phyloP scores from a whole-genome alignment of 2,888 invertebrate genomes.

The Monochamus alternatus region DNA sequence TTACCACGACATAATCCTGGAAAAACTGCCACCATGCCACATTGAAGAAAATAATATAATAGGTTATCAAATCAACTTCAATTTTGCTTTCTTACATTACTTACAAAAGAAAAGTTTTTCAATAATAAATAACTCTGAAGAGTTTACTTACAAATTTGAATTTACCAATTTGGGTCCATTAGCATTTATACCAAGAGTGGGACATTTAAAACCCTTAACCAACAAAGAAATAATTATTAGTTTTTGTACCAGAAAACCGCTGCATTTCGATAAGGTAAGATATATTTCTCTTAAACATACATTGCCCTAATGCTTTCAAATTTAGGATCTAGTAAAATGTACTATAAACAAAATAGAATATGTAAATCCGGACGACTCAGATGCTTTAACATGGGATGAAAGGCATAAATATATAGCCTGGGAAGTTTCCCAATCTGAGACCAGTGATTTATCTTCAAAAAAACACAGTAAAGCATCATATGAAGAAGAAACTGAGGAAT shows the following conservation, averaged over 20 bases:
- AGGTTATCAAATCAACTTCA: constrained; percentile 68
- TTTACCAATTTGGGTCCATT: constrained; percentile 65
- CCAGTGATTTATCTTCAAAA: background rate
- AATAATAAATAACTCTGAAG: constrained; percentile 68
- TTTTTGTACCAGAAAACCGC: constrained; percentile 71
- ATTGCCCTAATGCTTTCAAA: background rate
- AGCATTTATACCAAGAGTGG: constrained; percentile 71
- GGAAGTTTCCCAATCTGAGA: constrained; percentile 45
- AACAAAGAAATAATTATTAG: constrained; percentile 73
- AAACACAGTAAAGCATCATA: no score
- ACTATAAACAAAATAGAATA: constrained; percentile 61
- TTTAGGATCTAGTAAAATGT: constrained; percentile 58
- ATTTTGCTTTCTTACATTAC: constrained; percentile 64
- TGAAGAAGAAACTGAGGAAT: background rate
- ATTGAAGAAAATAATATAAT: constrained; percentile 29
- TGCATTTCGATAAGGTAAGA: constrained; percentile 61
- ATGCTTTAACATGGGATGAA: constrained; percentile 69
- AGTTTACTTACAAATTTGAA: constrained; percentile 68
- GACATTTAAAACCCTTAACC: constrained; percentile 69
- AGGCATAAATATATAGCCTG: constrained; percentile 67
- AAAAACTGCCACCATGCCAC: constrained; percentile 28
- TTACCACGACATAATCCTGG: constrained; percentile 48
- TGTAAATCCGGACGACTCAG: constrained; percentile 47
- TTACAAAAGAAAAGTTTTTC: constrained; percentile 67
- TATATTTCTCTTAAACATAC: background rate